Conservation (phyloP, 2,888 invertebrate genomes). For the Caenorhabditis sp. region DNA sequence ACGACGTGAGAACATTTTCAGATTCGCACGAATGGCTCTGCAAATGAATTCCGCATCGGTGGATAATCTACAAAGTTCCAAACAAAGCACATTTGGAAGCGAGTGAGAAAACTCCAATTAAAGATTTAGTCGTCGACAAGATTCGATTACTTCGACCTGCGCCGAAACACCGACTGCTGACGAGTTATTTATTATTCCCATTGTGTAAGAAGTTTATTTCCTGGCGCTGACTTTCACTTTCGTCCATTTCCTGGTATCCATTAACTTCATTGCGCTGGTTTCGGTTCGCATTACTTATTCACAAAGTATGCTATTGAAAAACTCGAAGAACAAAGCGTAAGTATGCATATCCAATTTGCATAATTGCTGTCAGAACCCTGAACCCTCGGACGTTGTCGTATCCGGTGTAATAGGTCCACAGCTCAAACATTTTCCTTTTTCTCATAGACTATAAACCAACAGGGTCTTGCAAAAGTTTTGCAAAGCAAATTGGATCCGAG, state of each 20-base stretch:
- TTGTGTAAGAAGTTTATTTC: constrained; percentile 55
- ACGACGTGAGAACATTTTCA: not conserved
- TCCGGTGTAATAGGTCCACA: no score
- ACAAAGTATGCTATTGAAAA: not conserved
- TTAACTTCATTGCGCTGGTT: constrained; percentile 42
- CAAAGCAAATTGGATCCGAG: constrained; percentile 28
- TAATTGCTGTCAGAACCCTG: constrained; percentile 38
- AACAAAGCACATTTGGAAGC: not conserved
- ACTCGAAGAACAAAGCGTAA: constrained; percentile 3
- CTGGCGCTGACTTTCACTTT: constrained; percentile 37
- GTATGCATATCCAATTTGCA: constrained; percentile 12
- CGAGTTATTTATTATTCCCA: constrained; percentile 51
- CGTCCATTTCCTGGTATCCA: constrained; percentile 41
- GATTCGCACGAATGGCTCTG: no score
- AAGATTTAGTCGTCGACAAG: not conserved
- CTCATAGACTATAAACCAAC: no score
- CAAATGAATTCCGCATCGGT: no score
- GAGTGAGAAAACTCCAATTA: not conserved
- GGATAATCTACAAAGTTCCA: no score
- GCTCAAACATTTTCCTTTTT: no score
- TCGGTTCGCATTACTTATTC: constrained; percentile 17
- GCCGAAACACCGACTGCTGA: constrained; percentile 3
- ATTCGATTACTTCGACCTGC: constrained; percentile 3
- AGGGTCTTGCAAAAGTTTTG: constrained; percentile 7
- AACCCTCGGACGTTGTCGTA: constrained; percentile 21